Conservation (phyloP, 2,888 invertebrate species). For the Trichogramma dendrolimi region DNA sequence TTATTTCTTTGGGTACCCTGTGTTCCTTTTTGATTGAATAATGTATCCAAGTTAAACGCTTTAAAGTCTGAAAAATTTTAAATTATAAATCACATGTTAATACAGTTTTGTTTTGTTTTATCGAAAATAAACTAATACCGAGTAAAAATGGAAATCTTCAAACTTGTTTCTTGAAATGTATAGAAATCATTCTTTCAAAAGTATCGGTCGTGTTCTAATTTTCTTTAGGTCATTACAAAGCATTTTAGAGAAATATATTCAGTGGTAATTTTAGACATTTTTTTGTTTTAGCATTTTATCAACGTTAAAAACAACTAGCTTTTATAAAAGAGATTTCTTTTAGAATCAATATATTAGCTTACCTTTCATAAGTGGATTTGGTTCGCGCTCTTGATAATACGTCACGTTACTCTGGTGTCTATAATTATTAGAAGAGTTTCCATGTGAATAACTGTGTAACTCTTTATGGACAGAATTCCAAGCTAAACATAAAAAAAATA, state of each 20-base stretch:
- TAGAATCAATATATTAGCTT: conserved; percentile 5
- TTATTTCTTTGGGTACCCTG: conserved; percentile 59
- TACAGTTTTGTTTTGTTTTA: neutral
- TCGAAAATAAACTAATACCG: no score
- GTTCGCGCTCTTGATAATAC: conserved; percentile 62
- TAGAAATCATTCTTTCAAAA: no score
- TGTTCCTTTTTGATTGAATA: conserved; percentile 69
- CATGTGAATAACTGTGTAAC: conserved; percentile 52
- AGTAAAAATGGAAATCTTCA: no score
- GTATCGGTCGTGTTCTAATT: neutral
- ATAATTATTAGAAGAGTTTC: conserved; percentile 43
- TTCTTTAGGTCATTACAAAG: neutral
- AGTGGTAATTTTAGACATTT: no score
- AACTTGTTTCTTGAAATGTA: no score
- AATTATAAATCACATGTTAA: neutral
- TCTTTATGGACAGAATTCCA: conserved; percentile 56
- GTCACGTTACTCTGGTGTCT: conserved; percentile 57
- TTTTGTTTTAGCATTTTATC: no score
- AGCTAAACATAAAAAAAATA: conserved; percentile 40
- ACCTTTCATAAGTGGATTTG: conserved; percentile 50
- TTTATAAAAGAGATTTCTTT: conserved; percentile 7
- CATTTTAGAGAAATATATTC: no score
- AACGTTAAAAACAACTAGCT: conserved; percentile 1
- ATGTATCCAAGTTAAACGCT: conserved; percentile 74
- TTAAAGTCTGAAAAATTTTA: conserved; percentile 60